Evolutionary conservation across 2,888 invertebrate species (phyloP), one percentile per base, ranked within the genome.

Genomic region (Pseudeuparius sepicola): DNA sequence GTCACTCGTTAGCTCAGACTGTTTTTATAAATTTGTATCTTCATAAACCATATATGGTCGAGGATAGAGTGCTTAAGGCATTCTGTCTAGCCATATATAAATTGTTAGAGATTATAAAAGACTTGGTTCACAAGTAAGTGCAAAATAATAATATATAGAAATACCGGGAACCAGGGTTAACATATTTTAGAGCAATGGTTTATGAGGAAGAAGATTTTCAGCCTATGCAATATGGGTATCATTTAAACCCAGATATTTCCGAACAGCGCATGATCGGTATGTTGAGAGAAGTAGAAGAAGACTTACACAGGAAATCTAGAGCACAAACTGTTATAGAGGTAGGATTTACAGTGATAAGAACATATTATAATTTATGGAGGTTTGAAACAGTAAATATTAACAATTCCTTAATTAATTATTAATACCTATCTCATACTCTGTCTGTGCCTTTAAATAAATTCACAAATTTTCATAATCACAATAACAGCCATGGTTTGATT

Each of bases 161-260:
- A 20, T n/a, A n/a, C n/a, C n/a, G 7, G 20, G 9, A 20, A 20
- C 9, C 9, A 20, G 9, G 9, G 20, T 20, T 20, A 20, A 7
- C 20, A 7, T 20, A n/a, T 20, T 24, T 20, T 46, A 80, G 80
- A 52, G 88, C 86, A 14, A 73, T 80, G 58, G 89, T 90, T 9
- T 89, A 83, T 61, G 89, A 90, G 64, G 89, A 96, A 63, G 97
- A 97, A 66, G 96, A 97, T 58, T 96, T 96, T 58, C 92, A 96
- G 60, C 80, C 89, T 14, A 81, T 89, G 63, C 80, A 83, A 27
- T 94, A 93, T 55, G 89, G 90, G 25, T 90, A 92, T 60, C 74
- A 81, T 55, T 67, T 89, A 47, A 81, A 78, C 27, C 77, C 80
- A 18, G 87, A 90, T 56, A 74, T 89, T 32, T 80, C 81, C 2